Evolutionary conservation across 2,113 vertebrate species (phyloP).

Genomic region (Morone chrysops): DNA sequence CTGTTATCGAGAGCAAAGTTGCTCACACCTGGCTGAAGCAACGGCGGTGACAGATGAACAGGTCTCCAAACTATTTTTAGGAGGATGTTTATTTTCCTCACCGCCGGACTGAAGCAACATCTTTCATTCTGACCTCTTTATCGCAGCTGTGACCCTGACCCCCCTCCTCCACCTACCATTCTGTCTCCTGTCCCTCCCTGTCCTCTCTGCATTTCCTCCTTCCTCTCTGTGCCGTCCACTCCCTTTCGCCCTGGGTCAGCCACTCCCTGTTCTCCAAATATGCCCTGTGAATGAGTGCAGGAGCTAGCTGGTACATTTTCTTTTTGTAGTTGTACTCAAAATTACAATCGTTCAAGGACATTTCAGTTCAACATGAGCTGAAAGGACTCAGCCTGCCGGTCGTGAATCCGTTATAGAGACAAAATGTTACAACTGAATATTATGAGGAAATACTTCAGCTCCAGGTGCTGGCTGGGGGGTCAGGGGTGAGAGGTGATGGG

Average conservation of each 20-base stretch:
- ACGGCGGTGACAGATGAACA: slow-evolving; percentile 49
- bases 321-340: neutral
- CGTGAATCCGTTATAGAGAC: slow-evolving; percentile 55
- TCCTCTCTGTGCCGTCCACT: slow-evolving; percentile 39
- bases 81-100: slow-evolving; percentile 74
- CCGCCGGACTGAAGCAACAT: slow-evolving; percentile 64
- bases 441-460: slow-evolving; percentile 79
- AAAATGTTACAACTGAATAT: slow-evolving; percentile 67
- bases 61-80: slow-evolving; percentile 72
- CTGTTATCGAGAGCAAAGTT: slow-evolving; percentile 36
- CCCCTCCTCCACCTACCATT: slow-evolving; percentile 37
- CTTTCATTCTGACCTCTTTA: slow-evolving; percentile 79
- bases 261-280: slow-evolving; percentile 26
- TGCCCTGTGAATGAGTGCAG: neutral
- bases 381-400: neutral
- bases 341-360: slow-evolving; percentile 21
- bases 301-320: neutral
- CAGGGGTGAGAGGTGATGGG: slow-evolving; percentile 74
- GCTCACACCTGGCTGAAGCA: slow-evolving; percentile 68
- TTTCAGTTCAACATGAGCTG: neutral
- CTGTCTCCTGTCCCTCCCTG: slow-evolving; percentile 61
- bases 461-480: slow-evolving; percentile 77
- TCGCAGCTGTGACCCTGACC: slow-evolving; percentile 78
- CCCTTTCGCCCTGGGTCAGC: slow-evolving; percentile 36
- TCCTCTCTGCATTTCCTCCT: slow-evolving; percentile 60